Base-by-base conservation (phyloP, 2,888 invertebrate genomes). In the Pseudanteris insignis region DNA sequence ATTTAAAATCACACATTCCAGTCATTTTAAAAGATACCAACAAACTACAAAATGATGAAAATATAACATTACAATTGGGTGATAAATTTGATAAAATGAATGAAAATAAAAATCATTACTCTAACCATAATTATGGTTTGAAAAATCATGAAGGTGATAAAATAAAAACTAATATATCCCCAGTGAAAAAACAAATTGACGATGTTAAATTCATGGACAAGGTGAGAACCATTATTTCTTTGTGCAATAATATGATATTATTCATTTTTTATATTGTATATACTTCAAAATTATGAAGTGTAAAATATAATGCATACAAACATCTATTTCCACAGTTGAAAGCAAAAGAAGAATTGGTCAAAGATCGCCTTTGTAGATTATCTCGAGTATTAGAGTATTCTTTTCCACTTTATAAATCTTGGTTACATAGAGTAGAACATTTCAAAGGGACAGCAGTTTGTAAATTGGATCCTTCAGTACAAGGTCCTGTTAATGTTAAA, bases 401-500 rank as follows among this genome's bases (percentile, higher is more conserved):
- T 37, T 78, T 78, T 65, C 77, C 78, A 21, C 34, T 59, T 28
- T 79, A 79, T 41, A 72, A 76, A 46, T 71, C 70, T 4, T 77
- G 74, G 71, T 59, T 79, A 46, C 71, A 74, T n/a, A 68, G 64
- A 44, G 69, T 66, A 38, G 72, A 76, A 36, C 69, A 69, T 10
- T 47, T 64, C 10, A 63, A 67, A 55, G 43, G 48, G 1, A 4
- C 11, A 21, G n/a, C 75, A 5, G 68, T 78, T 13, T 78, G 77
- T 50, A 77, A 73, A 58, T 36, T 79, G 28, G 74, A 73, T 53
- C 64, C 72, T 4, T 66, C 74, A 1, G 70, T 71, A 30, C 72
- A 68, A 28, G 76, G 74, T 51, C 70, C 75, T 1, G 71, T 77
- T 51, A 70, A 74, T 34, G 70, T 71, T 18, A 71, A 75, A 28